Percentiles rank a stretch among this genome's conserved stretches.
Evolutionary conservation across 2,888 invertebrate genomes (phyloP).

Genomic region (Phortica magna): DNA sequence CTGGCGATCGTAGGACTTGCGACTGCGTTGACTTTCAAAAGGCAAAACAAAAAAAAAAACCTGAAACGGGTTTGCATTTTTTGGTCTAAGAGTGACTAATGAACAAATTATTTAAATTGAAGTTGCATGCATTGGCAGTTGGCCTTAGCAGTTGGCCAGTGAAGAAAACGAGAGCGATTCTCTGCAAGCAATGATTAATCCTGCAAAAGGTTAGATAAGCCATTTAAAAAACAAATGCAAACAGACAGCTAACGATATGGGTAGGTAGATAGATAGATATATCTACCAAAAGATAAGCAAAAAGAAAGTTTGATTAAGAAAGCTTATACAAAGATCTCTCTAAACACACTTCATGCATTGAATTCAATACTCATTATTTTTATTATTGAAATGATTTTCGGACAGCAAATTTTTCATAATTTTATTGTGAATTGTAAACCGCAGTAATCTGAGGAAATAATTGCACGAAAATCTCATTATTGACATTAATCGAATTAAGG

Average conservation of each 20-base stretch:
- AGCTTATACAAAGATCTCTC: no score
- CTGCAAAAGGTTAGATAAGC: no score
- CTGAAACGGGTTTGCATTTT: not conserved
- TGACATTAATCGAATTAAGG: constrained; percentile 7
- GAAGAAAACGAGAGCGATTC: no score
- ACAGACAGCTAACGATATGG: no score
- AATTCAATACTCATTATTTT: no score
- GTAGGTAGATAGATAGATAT: no score
- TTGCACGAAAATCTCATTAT: constrained; percentile 1
- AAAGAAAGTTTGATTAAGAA: no score
- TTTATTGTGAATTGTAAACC: not conserved
- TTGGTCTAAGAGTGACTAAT: constrained; percentile 60
- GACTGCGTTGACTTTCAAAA: constrained; percentile 17
- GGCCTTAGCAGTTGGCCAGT: not conserved
- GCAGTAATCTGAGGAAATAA: not conserved
- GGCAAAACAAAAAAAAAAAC: constrained; percentile 28
- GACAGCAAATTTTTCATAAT: not conserved
- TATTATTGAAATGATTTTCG: not conserved
- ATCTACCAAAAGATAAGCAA: no score
- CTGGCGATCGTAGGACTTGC: not conserved
- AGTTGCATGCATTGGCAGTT: not conserved
- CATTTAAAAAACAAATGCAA: no score
- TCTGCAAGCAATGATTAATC: no score
- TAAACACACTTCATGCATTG: no score
- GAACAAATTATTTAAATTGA: constrained; percentile 58